These are phyloP conservation scores for Oligia strigilis DNA, from an alignment of 2,888 invertebrate species.

Conservation along the genomic window DNA sequence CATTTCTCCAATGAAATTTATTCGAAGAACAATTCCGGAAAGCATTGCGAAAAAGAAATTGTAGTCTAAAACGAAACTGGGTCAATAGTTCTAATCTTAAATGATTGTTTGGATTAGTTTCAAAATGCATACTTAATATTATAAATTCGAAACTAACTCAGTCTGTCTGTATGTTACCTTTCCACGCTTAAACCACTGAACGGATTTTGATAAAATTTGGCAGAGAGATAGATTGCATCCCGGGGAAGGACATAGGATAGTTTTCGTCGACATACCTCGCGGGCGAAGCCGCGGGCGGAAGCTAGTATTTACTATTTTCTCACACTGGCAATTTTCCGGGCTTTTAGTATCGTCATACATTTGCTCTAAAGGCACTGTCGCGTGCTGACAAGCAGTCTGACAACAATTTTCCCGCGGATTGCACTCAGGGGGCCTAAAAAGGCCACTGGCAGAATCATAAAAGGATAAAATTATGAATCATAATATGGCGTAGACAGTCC, in stretches of 20 bases:
- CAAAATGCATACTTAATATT: slow-evolving; percentile 23
- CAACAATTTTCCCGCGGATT: slow-evolving; percentile 17
- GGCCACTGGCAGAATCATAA: too few relatives aligned
- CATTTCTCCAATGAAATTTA: slow-evolving; percentile 43
- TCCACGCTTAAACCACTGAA: too few relatives aligned
- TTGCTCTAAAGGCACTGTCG: not conserved
- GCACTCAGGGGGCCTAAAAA: not conserved
- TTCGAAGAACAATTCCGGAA: slow-evolving; percentile 35
- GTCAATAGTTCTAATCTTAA: slow-evolving; percentile 49
- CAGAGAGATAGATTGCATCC: too few relatives aligned
- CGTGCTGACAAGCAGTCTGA: not conserved
- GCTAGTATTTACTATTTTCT: slow-evolving; percentile 40
- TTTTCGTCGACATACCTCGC: too few relatives aligned
- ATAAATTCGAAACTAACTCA: too few relatives aligned
- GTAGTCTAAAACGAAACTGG: slow-evolving; percentile 25
- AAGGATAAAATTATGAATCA: too few relatives aligned
- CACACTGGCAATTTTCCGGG: slow-evolving; percentile 11
- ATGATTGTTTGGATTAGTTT: slow-evolving; percentile 45
- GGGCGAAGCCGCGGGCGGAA: too few relatives aligned
- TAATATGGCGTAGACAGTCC: too few relatives aligned
- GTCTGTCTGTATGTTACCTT: too few relatives aligned
- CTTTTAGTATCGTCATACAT: slow-evolving; percentile 9
- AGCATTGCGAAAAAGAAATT: slow-evolving; percentile 40
- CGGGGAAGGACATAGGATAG: too few relatives aligned
- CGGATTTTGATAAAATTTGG: too few relatives aligned